phyloP scores from a whole-genome alignment of 1,140 invertebrate species.

The Ladona fulva region DNA sequence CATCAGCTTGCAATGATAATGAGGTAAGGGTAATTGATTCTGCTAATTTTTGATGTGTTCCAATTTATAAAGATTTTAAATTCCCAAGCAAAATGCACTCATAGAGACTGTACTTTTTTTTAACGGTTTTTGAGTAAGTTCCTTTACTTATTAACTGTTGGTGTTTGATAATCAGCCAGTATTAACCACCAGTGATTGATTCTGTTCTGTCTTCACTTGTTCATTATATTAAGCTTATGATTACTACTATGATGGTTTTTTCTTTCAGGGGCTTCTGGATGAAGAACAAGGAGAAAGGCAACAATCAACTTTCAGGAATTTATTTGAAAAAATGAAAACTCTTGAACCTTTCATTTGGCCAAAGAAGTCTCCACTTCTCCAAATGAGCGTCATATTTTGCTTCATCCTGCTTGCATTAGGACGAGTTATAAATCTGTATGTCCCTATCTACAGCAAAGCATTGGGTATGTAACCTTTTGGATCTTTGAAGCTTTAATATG shows the following conservation, averaged over 20 bases:
- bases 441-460: conserved; percentile 86
- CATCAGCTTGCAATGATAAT: conserved; percentile 29
- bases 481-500: no score
- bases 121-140: no score
- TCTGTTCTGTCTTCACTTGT: no score
- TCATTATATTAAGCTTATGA: no score
- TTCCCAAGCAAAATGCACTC: no score
- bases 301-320: conserved; percentile 68
- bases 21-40: conserved; percentile 4
- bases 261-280: conserved; percentile 34
- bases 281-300: conserved; percentile 25
- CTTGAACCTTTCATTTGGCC: conserved; percentile 94
- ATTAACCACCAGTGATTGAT: no score
- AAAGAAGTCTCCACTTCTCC: conserved; percentile 62
- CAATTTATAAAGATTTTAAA: no score
- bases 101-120: no score
- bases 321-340: conserved; percentile 65
- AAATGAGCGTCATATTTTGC: conserved; percentile 77
- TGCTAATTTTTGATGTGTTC: not conserved
- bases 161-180: no score
- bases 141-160: no score
- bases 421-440: conserved; percentile 83
- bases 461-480: conserved; percentile 51
- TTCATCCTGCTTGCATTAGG: conserved; percentile 66
- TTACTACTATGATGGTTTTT: no score